Conservation (phyloP, 35 echinoderm and acorn worm species). For the Apostichopus japonicus region DNA sequence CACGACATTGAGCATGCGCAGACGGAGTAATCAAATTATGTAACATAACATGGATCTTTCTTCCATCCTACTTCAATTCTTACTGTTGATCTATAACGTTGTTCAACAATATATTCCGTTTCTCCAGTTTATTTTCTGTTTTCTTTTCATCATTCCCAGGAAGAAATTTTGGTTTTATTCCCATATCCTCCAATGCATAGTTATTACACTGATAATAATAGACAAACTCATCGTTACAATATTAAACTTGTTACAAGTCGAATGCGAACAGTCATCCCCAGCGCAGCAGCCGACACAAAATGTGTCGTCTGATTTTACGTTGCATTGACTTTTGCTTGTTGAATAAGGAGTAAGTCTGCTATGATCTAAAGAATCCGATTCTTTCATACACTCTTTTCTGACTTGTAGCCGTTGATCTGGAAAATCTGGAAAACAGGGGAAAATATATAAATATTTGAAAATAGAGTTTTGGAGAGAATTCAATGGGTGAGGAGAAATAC, state of each 20-base stretch:
- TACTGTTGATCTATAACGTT: too few species aligned
- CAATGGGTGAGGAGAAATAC: too few species aligned
- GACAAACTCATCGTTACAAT: background rate
- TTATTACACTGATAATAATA: background rate
- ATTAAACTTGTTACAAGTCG: constrained; percentile 47
- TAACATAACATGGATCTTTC: too few species aligned
- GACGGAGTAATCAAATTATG: too few species aligned
- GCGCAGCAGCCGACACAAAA: constrained; percentile 12
- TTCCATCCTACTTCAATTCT: too few species aligned
- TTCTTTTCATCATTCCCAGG: too few species aligned
- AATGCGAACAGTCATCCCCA: background rate
- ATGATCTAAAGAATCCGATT: background rate
- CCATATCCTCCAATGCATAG: constrained; percentile 25
- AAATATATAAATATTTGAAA: background rate
- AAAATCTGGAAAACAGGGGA: background rate
- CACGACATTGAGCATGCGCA: too few species aligned
- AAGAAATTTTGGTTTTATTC: background rate
- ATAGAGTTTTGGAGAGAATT: too few species aligned
- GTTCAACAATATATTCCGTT: too few species aligned
- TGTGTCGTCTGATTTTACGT: background rate
- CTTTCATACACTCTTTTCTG: background rate
- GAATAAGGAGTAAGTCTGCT: background rate
- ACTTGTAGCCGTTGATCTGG: background rate
- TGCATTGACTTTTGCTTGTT: background rate
- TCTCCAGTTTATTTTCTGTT: too few species aligned